Evolutionary conservation across 1,140 invertebrate genomes (phyloP), one percentile per base, ranked within the genome.

Genomic region (Trichomalopsis sarcophagae): DNA sequence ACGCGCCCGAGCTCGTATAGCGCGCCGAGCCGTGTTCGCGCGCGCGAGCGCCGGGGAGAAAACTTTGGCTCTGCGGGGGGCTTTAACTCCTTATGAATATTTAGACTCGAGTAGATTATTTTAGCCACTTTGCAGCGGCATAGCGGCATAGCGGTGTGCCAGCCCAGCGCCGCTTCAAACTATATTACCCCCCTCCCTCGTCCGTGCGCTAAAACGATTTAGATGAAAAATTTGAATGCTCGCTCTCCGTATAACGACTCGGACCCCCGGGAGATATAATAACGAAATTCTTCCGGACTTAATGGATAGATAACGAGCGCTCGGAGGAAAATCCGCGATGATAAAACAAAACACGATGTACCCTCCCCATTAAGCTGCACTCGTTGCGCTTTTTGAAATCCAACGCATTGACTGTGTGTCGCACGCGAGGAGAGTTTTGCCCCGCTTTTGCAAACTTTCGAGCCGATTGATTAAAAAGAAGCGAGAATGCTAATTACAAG

Each of bases 71-170:
- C 73, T 55, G 71, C 33, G 47, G 40, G 73, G 55, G 73, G 21
- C 30, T 82, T 86, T 78, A 82, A 85, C 44, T 82, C 75, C 80
- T 86, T 86, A 82, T 86, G 84, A 86, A 86, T 86, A 86, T 86
- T 86, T 86, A 86, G 80, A 82, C 55, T 27, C 33, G 23, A 81
- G 79, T 76, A 85, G 71, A 85, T 85, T 85, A 81, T 81, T 81
- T 75, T 76, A 85, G 80, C 84, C 84, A 81, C 79, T 85, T 85
- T 85, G 30, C 71, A 40, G 30, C 55, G 55, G 40, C 40, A 27
- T 27, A 27, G 27, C 27, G 27, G 27, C 27, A 27, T 27, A 10
- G 40, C 55, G 55, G 55, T 62, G 55, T 62, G 55, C 55, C 55
- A 62, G 55, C 55, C 55, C 55, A 62, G 55, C 17, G 21, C 14